Base-by-base conservation (phyloP, 2,888 invertebrate species). In the Xestia sexstrigata region DNA sequence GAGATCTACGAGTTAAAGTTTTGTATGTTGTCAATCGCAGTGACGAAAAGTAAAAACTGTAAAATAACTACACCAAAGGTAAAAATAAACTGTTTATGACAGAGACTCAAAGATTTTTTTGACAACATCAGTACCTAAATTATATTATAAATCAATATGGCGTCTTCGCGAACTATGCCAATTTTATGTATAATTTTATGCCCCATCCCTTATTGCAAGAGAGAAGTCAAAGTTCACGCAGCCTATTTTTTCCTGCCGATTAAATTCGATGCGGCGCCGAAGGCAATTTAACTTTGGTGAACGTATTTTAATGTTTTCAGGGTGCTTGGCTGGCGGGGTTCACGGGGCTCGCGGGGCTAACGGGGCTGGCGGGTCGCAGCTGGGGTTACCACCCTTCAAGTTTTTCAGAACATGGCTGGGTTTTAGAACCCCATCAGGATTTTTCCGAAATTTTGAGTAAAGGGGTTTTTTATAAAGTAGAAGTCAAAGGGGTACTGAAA, bases 281-380 rank as follows among this genome's bases (percentile, higher is more conserved):
- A 85, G 83, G 71, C 86, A 88, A 88, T 88, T 89, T 89, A 88
- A 88, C 88, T 89, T 87, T 73, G 69, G 78, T 78, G 76, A 87
- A 85, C 79, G 76, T 85, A 85, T 87, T 89, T 83, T 85, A 89
- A 85, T 83, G 72, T 83, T 85, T 80, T 35, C n/a, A 52, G 63
- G 58, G 69, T 72, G 76, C 70, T 62, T 49, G 55, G 15, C 49
- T 45, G 65, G 58, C 69, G 45, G 83, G n/a, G 67, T 2, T 23
- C 20, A 15, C 20, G 26, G 47, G 47, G 68, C 8, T 6, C 2
- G 13, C 70, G 71, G 77, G 58, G 60, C n/a, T 26, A 1, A 5
- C 35, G n/a, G 30, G 68, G 75, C 17, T n/a, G 13, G n/a, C 60
- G 74, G 39, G 42, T 17, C 9, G 20, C 20, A 9, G 17, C 45